A percentile compares a stretch with the other conserved stretches of the same genome.
These are phyloP conservation scores for Brachypodius melanocephalos DNA, from an alignment of 2,113 vertebrate genomes.

Conservation along the genomic window DNA sequence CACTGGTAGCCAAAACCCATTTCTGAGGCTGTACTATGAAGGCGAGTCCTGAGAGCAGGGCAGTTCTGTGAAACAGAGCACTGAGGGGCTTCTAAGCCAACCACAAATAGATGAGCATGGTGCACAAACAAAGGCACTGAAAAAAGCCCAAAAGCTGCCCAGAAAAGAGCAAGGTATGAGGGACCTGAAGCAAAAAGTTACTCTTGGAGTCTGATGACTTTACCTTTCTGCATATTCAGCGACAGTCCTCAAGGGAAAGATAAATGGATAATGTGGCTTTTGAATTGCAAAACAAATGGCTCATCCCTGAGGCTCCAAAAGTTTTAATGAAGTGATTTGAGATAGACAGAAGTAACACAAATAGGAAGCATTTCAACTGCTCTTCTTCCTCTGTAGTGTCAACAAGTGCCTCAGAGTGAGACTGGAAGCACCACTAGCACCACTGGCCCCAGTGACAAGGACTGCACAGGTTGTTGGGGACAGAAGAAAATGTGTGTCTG, in stretches of 20 bases:
- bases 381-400: not conserved
- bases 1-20: not conserved
- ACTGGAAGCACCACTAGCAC: not conserved
- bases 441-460: not conserved
- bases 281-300: not conserved
- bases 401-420: not conserved
- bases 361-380: not conserved
- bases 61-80: not conserved
- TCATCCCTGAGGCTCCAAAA: not conserved
- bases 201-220: not conserved
- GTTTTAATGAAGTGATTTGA: not conserved
- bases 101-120: fast-evolving
- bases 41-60: not conserved
- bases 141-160: not conserved
- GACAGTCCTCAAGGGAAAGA: not conserved
- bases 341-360: not conserved
- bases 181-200: not conserved
- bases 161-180: not conserved
- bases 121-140: not conserved
- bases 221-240: not conserved
- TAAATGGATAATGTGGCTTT: not conserved
- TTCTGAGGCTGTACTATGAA: not conserved
- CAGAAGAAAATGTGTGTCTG: not conserved
- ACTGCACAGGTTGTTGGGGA: not conserved
- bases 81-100: not conserved